Conservation (phyloP, 2,888 invertebrate genomes). For the Acanthosoma haemorrhoidale region DNA sequence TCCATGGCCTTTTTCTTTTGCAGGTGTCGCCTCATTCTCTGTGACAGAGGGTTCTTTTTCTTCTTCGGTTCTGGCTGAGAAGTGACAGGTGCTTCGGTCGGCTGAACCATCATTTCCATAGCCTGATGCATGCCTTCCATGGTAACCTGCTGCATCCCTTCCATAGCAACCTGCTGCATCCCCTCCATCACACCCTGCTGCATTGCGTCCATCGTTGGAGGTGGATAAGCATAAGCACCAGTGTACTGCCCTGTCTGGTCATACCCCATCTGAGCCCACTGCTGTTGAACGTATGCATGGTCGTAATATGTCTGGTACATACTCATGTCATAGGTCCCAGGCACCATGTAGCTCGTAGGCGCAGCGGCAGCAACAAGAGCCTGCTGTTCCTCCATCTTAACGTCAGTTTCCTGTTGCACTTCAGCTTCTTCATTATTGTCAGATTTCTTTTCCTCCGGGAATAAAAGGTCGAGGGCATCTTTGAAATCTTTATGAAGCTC, state of each 20-base stretch:
- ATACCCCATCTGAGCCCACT: conserved; percentile 34
- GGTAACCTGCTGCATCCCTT: not conserved
- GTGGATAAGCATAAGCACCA: conserved; percentile 19
- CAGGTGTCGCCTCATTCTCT: conserved; percentile 51
- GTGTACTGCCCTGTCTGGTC: conserved; percentile 26
- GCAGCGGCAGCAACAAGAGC: conserved; percentile 11
- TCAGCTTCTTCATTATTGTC: conserved; percentile 24
- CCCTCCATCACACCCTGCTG: not conserved
- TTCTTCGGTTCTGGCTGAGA: conserved; percentile 20
- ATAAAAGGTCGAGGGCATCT: conserved; percentile 61
- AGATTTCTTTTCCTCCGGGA: conserved; percentile 51
- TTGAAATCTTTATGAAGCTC: conserved; percentile 59
- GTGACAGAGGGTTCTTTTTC: conserved; percentile 48
- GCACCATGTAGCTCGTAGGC: conserved; percentile 20
- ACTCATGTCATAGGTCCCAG: conserved; percentile 18
- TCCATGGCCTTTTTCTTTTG: conserved; percentile 34
- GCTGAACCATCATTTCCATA: not conserved
- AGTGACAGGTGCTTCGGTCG: not conserved
- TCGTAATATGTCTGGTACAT: conserved; percentile 32
- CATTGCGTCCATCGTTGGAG: not conserved
- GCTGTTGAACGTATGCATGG: conserved; percentile 33
- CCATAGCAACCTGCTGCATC: not conserved
- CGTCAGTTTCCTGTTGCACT: conserved; percentile 14
- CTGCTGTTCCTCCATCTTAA: conserved; percentile 14
- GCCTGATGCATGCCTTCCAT: not conserved